Percentiles rank a stretch among this genome's conserved stretches.
These are phyloP conservation scores for Cosmia pyralina DNA, from an alignment of 2,888 invertebrate genomes.

Conservation along the genomic window DNA sequence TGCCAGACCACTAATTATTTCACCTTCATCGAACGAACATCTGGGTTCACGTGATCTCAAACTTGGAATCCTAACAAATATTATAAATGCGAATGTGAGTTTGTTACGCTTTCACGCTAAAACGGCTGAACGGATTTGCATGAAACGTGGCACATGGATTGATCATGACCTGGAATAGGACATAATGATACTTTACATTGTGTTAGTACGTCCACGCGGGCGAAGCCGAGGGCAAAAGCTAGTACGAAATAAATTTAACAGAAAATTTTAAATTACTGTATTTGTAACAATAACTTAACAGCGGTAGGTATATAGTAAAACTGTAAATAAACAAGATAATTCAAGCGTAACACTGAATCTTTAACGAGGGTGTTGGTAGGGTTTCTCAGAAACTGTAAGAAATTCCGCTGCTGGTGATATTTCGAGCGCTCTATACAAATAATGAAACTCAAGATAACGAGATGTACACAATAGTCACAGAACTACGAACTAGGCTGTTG, in stretches of 20 bases:
- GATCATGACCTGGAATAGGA: too few species aligned
- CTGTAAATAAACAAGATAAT: conserved; percentile 27
- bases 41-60: neutral
- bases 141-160: too few species aligned
- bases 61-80: neutral
- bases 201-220: too few species aligned
- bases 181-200: too few species aligned
- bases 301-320: neutral
- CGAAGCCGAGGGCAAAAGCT: too few species aligned
- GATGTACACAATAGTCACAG: conserved; percentile 77
- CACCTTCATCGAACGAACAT: neutral
- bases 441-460: conserved; percentile 81
- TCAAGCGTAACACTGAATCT: conserved; percentile 38
- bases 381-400: conserved; percentile 52
- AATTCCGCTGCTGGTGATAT: conserved; percentile 63
- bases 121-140: too few species aligned
- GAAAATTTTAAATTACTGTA: neutral
- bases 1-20: neutral
- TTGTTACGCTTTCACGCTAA: too few species aligned
- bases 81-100: too few species aligned
- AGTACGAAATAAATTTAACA: neutral
- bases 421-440: conserved; percentile 76
- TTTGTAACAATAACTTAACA: conserved; percentile 9
- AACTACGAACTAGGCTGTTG: conserved; percentile 66
- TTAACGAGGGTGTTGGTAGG: conserved; percentile 47